Conservation (phyloP, 2,797 vertebrate species). For the Aplochiton taeniatus region DNA sequence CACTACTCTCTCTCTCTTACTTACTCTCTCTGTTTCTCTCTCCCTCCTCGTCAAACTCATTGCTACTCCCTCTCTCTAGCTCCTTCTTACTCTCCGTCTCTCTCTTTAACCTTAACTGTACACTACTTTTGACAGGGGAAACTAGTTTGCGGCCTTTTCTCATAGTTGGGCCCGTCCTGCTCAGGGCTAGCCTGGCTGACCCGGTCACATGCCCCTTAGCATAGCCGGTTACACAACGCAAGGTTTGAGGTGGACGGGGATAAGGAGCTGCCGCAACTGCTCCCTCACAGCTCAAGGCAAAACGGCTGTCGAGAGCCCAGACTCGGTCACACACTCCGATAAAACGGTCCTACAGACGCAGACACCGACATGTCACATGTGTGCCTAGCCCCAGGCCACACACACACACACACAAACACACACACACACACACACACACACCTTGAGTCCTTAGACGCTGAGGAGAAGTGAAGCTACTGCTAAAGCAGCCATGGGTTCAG, state of each 20-base stretch:
- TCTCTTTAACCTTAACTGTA: conserved; percentile 33
- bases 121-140: background rate
- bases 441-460: too few relatives aligned
- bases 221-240: too few relatives aligned
- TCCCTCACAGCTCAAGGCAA: too few relatives aligned
- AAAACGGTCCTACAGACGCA: background rate
- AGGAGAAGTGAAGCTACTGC: too few relatives aligned
- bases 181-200: too few relatives aligned
- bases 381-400: background rate
- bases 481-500: too few relatives aligned
- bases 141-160: background rate
- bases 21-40: background rate
- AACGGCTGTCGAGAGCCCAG: too few relatives aligned
- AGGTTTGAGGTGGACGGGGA: too few relatives aligned
- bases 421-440: background rate
- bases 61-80: conserved; percentile 31
- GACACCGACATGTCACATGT: background rate
- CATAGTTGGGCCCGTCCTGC: background rate
- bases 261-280: too few relatives aligned
- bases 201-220: too few relatives aligned
- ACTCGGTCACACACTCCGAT: too few relatives aligned
- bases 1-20: background rate
- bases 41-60: too few relatives aligned
- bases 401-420: conserved; percentile 4
- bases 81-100: conserved; percentile 19